Evolutionary conservation across 2,113 vertebrate species (phyloP), one percentile per base, ranked within the genome.

Genomic region (Tenrec ecaudatus): DNA sequence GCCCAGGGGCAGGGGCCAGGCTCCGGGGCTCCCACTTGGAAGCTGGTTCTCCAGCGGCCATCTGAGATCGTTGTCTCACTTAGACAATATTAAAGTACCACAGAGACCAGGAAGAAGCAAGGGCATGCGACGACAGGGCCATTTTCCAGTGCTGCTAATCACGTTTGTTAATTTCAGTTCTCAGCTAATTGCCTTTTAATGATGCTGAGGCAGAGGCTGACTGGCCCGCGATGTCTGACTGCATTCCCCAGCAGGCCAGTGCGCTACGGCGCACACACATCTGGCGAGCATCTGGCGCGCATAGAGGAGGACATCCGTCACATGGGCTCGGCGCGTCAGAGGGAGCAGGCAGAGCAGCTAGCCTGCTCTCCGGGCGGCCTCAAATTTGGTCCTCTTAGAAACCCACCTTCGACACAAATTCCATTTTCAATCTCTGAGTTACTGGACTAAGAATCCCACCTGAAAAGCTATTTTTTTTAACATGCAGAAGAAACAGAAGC

Each of bases 201-300:
- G 76, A 90, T 64, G 69, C 88, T 79, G 77, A 96, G 85, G 27
- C 86, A 86, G 88, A 92, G 81, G 68, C 53, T 15, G 57, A 87
- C 71, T 80, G 6, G 2, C 66, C 79, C 0, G 0, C 87, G 31
- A 57, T 69, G 94, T 91, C 83, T 92, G 95, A 90, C 40, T 40
- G 84, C 85, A 1, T 64, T 69, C 80, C 77, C 68, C 8, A 73
- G 23, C 23, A 91, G 93, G 80, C 88, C 85, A 64, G 3, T 2
- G 71, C 36, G 25, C 83, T 79, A 62, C 0, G 47, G 22, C 0
- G 22, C 82, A n/a, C 57, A 40, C 89, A 95, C 96, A 97, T 95
- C 92, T 97, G 96, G 88, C 60, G 69, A 19, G 75, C 96, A 97
- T 86, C 95, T 97, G 96, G 92, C 77, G 89, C 1, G 0, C 57